These are phyloP conservation scores for Pocillopora grandis DNA, from an alignment of 92 coral and sea anemone species.

Conservation along the genomic window DNA sequence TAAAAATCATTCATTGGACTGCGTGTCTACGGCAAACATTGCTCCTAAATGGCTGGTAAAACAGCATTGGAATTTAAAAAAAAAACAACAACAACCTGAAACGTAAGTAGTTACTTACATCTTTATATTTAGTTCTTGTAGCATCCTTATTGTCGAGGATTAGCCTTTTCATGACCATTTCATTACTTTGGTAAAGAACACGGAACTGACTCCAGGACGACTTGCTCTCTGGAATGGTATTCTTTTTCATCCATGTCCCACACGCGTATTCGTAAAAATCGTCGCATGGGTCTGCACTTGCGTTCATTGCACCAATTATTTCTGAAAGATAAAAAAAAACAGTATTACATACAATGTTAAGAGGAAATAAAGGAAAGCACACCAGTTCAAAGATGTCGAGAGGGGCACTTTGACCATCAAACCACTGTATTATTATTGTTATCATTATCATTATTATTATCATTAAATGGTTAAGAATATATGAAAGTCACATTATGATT, in stretches of 20 bases:
- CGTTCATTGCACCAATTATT: slow-evolving; percentile 74
- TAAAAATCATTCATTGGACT: too few species aligned
- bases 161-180: slow-evolving; percentile 61
- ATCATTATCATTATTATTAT: too few species aligned
- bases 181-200: slow-evolving; percentile 72
- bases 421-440: too few species aligned
- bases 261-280: slow-evolving; percentile 94
- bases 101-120: slow-evolving; percentile 42
- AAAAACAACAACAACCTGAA: background rate
- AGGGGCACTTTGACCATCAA: too few species aligned
- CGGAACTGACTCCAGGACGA: slow-evolving; percentile 93
- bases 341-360: background rate
- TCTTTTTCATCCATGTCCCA: slow-evolving; percentile 82
- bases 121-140: slow-evolving; percentile 53
- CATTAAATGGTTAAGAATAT: too few species aligned
- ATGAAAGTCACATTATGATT: too few species aligned
- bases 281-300: slow-evolving; percentile 81
- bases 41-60: background rate
- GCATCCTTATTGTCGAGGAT: slow-evolving; percentile 50
- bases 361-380: background rate
- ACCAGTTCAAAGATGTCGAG: background rate
- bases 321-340: slow-evolving; percentile 37
- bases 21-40: too few species aligned
- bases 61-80: background rate
- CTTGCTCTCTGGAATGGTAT: slow-evolving; percentile 81